Conservation (phyloP, 2,113 vertebrate genomes). For the Megatriorchis doriae region DNA sequence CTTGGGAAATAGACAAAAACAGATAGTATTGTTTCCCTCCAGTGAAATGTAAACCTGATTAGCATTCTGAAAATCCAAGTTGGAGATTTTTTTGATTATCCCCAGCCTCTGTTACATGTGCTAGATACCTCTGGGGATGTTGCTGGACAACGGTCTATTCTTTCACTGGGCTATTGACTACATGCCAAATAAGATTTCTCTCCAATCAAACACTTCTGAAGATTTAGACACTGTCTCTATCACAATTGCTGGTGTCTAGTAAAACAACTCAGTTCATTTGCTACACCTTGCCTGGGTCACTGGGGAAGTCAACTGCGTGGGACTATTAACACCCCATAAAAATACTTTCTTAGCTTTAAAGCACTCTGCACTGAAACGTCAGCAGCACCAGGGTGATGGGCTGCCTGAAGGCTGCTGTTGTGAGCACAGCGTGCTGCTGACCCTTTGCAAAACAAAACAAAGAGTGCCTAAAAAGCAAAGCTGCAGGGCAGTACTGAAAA, state of each 20-base stretch:
- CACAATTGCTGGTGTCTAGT: conserved; percentile 10
- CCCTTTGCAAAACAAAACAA: background rate
- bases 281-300: conserved; percentile 25
- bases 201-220: conserved; percentile 36
- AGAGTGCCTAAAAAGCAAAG: background rate
- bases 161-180: conserved; percentile 54
- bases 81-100: background rate
- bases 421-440: background rate
- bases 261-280: conserved; percentile 32
- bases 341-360: conserved; percentile 7
- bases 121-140: background rate
- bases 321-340: conserved; percentile 28
- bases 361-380: background rate
- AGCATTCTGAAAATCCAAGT: conserved; percentile 10
- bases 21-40: conserved; percentile 1
- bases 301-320: background rate
- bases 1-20: background rate
- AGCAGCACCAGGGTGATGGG: background rate
- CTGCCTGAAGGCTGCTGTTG: background rate
- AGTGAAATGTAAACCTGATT: conserved; percentile 10
- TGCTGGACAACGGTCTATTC: conserved; percentile 28
- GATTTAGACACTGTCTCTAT: conserved; percentile 48
- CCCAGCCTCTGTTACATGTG: background rate
- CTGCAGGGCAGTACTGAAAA: background rate
- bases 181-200: conserved; percentile 58